Evolutionary conservation across 2,113 vertebrate species (phyloP).

Genomic region (Oryzias melastigma): DNA sequence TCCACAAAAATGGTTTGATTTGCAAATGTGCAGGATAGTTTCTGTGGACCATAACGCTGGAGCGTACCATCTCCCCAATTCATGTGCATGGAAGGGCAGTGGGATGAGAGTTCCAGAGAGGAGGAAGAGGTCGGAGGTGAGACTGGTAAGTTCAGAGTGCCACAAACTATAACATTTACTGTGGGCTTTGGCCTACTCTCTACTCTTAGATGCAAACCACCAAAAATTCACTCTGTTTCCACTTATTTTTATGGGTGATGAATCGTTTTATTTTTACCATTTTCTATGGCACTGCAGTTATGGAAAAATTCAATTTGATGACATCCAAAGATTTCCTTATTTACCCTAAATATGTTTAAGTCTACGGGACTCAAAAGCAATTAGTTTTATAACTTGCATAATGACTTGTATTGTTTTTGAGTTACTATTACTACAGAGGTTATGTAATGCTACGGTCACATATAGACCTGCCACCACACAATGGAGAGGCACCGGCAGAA

Average conservation of each 20-base stretch:
- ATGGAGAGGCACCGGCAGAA: no score
- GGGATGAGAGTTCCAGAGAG: constrained; percentile 8
- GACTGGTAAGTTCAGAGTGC: constrained; percentile 23
- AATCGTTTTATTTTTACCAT: no score
- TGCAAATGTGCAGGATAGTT: constrained; percentile 38
- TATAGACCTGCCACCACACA: no score
- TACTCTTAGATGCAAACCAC: background rate
- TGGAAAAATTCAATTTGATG: no score
- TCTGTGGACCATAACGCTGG: constrained; percentile 4
- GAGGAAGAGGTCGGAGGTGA: constrained; percentile 35
- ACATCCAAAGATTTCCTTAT: no score
- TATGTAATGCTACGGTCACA: no score
- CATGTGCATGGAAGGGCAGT: constrained; percentile 8
- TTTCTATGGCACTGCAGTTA: no score
- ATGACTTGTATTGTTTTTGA: no score
- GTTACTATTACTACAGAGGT: no score
- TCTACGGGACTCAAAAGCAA: no score
- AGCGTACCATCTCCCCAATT: constrained; percentile 14
- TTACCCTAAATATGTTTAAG: no score
- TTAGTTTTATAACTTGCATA: no score
- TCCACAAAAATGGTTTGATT: constrained; percentile 47
- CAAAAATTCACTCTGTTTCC: background rate
- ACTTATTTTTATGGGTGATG: background rate
- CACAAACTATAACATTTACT: constrained; percentile 27
- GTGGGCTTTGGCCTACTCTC: constrained; percentile 1